A percentile compares a stretch with the other conserved stretches of the same genome.
Evolutionary conservation across 2,888 invertebrate species (phyloP).

Genomic region (Monochamus alternatus): DNA sequence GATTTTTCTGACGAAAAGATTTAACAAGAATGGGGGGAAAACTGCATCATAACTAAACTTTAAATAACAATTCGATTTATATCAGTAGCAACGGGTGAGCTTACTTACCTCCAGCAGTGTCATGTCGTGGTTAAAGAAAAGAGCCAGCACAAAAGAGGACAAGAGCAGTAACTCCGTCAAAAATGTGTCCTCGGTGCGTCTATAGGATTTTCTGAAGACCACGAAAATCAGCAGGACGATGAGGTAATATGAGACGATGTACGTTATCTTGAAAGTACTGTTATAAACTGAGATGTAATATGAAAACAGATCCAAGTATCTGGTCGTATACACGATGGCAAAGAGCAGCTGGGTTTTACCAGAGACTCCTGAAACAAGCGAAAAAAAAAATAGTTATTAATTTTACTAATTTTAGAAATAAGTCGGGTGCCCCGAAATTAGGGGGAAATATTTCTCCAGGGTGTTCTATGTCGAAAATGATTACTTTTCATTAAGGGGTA

Average conservation of each 20-base stretch:
- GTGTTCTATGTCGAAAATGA: no score
- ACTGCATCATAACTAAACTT: no score
- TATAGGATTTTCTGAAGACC: slow-evolving; percentile 4
- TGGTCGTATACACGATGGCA: slow-evolving; percentile 27
- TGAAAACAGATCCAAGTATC: slow-evolving; percentile 30
- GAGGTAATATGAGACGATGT: not conserved
- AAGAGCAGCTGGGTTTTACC: slow-evolving; percentile 34
- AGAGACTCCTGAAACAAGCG: slow-evolving; percentile 37
- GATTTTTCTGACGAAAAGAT: no score
- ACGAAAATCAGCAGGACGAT: slow-evolving; percentile 16
- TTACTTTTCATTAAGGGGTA: not conserved
- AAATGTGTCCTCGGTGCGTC: slow-evolving; percentile 20
- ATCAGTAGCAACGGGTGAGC: not conserved
- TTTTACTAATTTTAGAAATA: not conserved
- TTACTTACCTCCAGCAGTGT: slow-evolving; percentile 1
- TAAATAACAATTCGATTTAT: no score
- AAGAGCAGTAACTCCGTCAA: slow-evolving; percentile 15
- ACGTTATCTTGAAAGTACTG: slow-evolving; percentile 4
- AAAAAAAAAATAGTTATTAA: not conserved
- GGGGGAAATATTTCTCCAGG: no score
- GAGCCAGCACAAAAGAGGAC: slow-evolving; percentile 2
- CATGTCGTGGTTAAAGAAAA: not conserved
- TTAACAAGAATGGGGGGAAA: no score
- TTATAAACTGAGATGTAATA: slow-evolving; percentile 29
- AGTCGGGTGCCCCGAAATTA: not conserved